A percentile compares a stretch with the other conserved stretches of the same genome.
Evolutionary conservation across 2,113 vertebrate genomes (phyloP).

Genomic region (human (Homo sapiens)): DNA sequence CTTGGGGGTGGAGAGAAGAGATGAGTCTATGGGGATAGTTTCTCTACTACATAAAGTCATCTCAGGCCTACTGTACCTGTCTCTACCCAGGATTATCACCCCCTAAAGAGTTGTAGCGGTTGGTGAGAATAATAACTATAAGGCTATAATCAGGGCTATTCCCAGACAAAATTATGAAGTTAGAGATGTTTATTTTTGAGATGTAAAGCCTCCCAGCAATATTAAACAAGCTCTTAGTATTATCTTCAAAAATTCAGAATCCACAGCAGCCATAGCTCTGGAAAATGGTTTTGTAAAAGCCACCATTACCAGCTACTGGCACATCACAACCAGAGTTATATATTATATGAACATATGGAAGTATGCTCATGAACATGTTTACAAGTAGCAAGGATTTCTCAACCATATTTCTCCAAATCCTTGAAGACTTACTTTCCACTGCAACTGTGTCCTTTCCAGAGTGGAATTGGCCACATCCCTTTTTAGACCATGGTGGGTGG

Average conservation of each 20-base stretch:
- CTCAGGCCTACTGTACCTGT: constrained; percentile 17
- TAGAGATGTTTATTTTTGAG: constrained; percentile 57
- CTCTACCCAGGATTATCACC: constrained; percentile 21
- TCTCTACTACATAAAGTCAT: constrained; percentile 44
- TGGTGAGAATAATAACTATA: constrained; percentile 55
- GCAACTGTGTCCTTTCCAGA: not conserved
- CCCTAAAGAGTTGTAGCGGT: constrained; percentile 44
- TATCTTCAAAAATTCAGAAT: constrained; percentile 49
- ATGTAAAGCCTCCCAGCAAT: constrained; percentile 16
- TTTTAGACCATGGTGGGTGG: not conserved
- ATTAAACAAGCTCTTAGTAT: constrained; percentile 30
- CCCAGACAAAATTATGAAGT: constrained; percentile 60
- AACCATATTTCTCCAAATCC: not conserved
- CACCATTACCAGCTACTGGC: not conserved
- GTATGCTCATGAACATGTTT: not conserved
- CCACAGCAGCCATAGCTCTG: not conserved
- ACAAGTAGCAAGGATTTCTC: not conserved
- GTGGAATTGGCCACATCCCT: not conserved
- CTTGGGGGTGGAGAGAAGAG: constrained; percentile 1
- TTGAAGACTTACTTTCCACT: not conserved
- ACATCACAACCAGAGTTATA: not conserved
- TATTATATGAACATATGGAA: not conserved
- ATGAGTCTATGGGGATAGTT: constrained; percentile 36
- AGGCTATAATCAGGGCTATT: constrained; percentile 52
- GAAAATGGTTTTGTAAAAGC: not conserved